Conservation (phyloP, 2,113 vertebrate species). For the Pseudolaguvia tuberculata region DNA sequence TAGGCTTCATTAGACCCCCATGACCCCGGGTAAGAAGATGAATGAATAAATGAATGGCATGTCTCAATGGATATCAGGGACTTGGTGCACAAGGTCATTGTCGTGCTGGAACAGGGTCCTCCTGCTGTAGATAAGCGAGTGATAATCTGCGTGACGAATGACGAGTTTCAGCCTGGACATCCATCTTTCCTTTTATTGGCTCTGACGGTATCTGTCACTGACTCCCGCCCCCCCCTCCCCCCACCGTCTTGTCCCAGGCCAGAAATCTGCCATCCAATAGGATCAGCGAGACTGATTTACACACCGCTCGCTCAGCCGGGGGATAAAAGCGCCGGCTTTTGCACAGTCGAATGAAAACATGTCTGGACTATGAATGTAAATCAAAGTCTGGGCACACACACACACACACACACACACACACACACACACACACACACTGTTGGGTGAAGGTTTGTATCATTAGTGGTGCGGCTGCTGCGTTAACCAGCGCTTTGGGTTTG, state of each 20-base stretch:
- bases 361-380: constrained; percentile 57
- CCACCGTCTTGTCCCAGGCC: constrained; percentile 43
- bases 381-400: constrained; percentile 48
- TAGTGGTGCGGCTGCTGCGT: constrained; percentile 28
- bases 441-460: constrained; percentile 30
- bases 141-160: too few relatives aligned
- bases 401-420: neutral
- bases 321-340: constrained; percentile 50
- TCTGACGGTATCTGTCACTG: constrained; percentile 27
- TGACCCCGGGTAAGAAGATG: too few relatives aligned
- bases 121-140: too few relatives aligned
- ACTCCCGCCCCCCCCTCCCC: constrained; percentile 47
- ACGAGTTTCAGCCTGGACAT: too few relatives aligned
- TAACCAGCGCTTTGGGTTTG: constrained; percentile 32
- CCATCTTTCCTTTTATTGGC: constrained; percentile 49
- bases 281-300: constrained; percentile 50
- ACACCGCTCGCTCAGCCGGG: constrained; percentile 49
- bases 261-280: constrained; percentile 52
- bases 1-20: too few relatives aligned
- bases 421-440: neutral
- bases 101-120: too few relatives aligned
- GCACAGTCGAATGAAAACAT: constrained; percentile 58
- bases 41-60: too few relatives aligned
- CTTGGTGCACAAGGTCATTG: too few relatives aligned
- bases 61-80: too few relatives aligned